phyloP scores from a whole-genome alignment of 2,888 invertebrate genomes.

The Melanchra persicariae region DNA sequence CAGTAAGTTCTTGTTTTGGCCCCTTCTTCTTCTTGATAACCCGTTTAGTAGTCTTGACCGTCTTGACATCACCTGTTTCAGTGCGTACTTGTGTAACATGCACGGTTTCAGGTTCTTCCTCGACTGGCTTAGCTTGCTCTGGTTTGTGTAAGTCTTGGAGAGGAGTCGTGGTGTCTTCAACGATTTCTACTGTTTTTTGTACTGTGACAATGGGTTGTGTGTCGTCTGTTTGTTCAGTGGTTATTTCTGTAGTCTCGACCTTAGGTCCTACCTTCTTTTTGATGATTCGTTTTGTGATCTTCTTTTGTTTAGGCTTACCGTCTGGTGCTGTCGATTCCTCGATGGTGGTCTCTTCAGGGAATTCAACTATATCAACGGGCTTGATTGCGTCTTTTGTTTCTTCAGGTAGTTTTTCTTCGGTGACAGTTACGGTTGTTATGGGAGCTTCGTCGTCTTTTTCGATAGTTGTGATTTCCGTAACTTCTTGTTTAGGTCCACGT shows the following conservation, averaged over 20 bases:
- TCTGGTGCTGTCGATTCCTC: conserved; percentile 45
- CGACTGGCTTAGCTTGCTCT: conserved; percentile 69
- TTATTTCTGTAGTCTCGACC: conserved; percentile 63
- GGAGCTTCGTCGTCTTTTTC: conserved; percentile 58
- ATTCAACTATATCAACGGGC: conserved; percentile 52
- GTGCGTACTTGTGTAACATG: no score
- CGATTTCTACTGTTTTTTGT: conserved; percentile 40
- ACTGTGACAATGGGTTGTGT: conserved; percentile 37
- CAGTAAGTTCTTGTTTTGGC: no score
- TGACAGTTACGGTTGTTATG: conserved; percentile 66
- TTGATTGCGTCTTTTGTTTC: conserved; percentile 35
- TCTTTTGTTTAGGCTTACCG: conserved; percentile 57
- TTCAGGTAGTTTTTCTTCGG: conserved; percentile 77
- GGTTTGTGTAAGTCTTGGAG: conserved; percentile 52
- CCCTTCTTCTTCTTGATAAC: no score
- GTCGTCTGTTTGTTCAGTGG: conserved; percentile 60
- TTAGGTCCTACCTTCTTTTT: conserved; percentile 65
- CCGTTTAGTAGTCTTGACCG: no score
- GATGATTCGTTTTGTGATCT: conserved; percentile 69
- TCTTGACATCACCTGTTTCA: no score
- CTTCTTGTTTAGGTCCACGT: conserved; percentile 51
- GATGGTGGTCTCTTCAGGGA: conserved; percentile 63
- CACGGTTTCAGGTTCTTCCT: conserved; percentile 41
- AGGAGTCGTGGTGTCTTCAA: conserved; percentile 30
- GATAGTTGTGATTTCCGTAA: conserved; percentile 56